Percentiles rank a stretch among this genome's conserved stretches.
These are phyloP conservation scores for Sminthopsis crassicaudata DNA, from an alignment of 2,113 vertebrate species.

Conservation along the genomic window DNA sequence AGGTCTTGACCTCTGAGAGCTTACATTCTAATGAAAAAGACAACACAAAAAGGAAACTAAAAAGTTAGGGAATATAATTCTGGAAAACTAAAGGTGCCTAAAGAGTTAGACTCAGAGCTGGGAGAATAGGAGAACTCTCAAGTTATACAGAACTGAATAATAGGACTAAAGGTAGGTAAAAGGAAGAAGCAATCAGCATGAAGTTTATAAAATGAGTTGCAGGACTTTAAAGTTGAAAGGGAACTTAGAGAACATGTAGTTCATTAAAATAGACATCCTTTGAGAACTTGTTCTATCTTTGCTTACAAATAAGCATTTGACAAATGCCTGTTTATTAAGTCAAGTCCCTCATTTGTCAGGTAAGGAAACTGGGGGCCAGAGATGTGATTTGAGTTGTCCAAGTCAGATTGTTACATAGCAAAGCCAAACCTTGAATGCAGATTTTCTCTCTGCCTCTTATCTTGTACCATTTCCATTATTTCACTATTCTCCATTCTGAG, in stretches of 20 bases:
- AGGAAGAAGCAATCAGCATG: neutral
- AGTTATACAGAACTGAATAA: neutral
- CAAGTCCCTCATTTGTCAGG: neutral
- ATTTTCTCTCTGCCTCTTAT: neutral
- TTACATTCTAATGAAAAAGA: neutral
- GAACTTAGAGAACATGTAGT: neutral
- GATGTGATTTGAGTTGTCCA: neutral
- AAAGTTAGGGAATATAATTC: neutral
- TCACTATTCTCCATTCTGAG: neutral
- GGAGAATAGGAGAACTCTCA: neutral
- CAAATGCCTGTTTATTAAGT: neutral
- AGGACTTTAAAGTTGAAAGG: neutral
- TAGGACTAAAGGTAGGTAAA: neutral
- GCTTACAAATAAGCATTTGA: neutral
- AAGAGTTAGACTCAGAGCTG: neutral
- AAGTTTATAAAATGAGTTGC: neutral
- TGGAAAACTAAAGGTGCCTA: neutral
- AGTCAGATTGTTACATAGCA: neutral
- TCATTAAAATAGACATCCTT: neutral
- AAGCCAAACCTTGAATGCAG: neutral
- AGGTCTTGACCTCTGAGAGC: neutral
- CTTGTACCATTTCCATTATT: too few relatives aligned
- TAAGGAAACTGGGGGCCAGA: neutral
- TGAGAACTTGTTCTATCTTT: neutral
- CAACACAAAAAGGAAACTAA: neutral